Conservation (phyloP, 2,888 invertebrate genomes). For the Acronicta leporina region DNA sequence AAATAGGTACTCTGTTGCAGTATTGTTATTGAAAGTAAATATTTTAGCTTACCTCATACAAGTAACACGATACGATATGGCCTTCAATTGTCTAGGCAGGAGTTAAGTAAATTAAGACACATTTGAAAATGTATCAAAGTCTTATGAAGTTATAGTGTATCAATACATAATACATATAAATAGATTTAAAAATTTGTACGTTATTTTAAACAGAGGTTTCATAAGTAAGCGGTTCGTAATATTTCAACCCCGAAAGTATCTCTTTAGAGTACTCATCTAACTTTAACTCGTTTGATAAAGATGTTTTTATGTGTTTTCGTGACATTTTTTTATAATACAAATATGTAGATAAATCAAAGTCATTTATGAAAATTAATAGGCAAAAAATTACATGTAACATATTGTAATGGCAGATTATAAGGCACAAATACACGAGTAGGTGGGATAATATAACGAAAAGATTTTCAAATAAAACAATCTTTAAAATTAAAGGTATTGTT, state of each 20-base stretch:
- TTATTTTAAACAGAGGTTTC: constrained; percentile 65
- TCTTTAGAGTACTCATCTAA: constrained; percentile 56
- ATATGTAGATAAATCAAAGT: constrained; percentile 56
- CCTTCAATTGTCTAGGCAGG: constrained; percentile 73
- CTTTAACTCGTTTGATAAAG: constrained; percentile 29
- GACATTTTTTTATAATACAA: constrained; percentile 33
- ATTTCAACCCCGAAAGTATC: constrained; percentile 72
- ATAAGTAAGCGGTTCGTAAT: constrained; percentile 55
- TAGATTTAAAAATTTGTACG: constrained; percentile 72
- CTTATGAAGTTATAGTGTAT: constrained; percentile 74
- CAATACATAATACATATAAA: constrained; percentile 69
- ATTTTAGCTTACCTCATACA: constrained; percentile 49
- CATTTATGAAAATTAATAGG: constrained; percentile 23
- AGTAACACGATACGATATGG: constrained; percentile 66
- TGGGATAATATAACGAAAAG: not conserved
- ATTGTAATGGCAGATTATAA: constrained; percentile 19
- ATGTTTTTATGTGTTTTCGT: constrained; percentile 42
- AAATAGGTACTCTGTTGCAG: constrained; percentile 26
- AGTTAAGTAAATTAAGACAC: constrained; percentile 77
- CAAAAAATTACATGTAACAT: constrained; percentile 33
- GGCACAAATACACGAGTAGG: constrained; percentile 25
- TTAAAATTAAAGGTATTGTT: too few species aligned
- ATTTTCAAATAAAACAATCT: too few species aligned
- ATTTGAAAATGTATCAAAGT: constrained; percentile 72
- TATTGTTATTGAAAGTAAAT: constrained; percentile 43